phyloP scores from a whole-genome alignment of 2,888 invertebrate genomes.

The Cybosia mesomella region DNA sequence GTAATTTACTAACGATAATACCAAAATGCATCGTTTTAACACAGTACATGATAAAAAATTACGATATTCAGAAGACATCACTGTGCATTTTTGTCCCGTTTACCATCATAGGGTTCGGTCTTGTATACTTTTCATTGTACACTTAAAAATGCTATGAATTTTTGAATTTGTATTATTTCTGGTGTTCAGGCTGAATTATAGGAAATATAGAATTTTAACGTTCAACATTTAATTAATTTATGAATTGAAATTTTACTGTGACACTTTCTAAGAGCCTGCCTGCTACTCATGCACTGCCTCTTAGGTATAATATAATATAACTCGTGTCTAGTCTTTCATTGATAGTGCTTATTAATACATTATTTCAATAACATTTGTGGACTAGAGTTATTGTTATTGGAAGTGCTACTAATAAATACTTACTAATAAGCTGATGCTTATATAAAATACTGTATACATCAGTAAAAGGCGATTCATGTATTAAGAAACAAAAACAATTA shows the following conservation, averaged over 20 bases:
- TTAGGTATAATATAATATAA: not conserved
- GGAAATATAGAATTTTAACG: not conserved
- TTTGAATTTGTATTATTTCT: too few relatives aligned
- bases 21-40: not conserved
- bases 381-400: not conserved
- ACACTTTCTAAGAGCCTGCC: not conserved
- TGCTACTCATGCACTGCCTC: not conserved
- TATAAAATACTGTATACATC: not conserved
- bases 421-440: not conserved
- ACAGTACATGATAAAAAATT: not conserved
- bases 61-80: not conserved
- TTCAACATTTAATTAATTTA: not conserved
- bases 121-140: not conserved
- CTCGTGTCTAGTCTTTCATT: not conserved
- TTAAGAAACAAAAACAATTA: not conserved
- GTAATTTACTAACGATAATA: not conserved
- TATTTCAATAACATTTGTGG: slow-evolving; percentile 11
- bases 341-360: slow-evolving; percentile 7
- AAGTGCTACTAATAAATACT: slow-evolving; percentile 2
- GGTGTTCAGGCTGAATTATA: not conserved
- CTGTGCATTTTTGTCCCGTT: not conserved
- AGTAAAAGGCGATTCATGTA: not conserved
- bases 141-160: too few relatives aligned
- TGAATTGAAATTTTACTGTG: not conserved
- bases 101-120: not conserved